Percentiles rank a stretch among this genome's conserved stretches.
Evolutionary conservation across 2,888 invertebrate species (phyloP).

Genomic region (Hyalella azteca): DNA sequence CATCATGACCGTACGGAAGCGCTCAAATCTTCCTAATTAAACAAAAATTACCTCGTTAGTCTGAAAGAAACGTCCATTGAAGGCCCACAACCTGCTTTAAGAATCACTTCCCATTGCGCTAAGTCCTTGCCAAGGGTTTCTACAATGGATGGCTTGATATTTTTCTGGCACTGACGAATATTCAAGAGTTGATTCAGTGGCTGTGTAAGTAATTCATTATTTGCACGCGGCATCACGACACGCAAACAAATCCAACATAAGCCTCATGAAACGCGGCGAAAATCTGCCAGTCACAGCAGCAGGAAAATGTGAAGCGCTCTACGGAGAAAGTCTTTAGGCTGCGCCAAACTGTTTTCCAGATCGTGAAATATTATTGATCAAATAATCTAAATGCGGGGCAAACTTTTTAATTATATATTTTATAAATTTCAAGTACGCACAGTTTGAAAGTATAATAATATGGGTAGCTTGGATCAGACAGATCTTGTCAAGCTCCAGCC

Average conservation of each 20-base stretch:
- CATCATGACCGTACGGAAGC: too few species aligned
- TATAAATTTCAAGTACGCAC: too few species aligned
- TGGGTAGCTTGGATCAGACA: too few species aligned
- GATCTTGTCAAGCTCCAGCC: too few species aligned
- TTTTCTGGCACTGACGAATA: background rate
- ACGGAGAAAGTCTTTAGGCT: conserved; percentile 6
- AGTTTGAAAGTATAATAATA: too few species aligned
- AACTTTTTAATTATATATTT: too few species aligned
- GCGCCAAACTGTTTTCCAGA: too few species aligned
- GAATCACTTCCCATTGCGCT: background rate
- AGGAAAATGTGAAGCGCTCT: background rate
- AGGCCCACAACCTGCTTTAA: background rate
- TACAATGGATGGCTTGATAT: background rate
- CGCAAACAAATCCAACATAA: background rate
- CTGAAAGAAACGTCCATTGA: background rate
- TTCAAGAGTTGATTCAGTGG: conserved; percentile 15
- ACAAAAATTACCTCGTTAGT: background rate
- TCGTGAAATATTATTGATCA: too few species aligned
- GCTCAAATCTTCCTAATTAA: background rate
- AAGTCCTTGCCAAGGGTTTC: background rate
- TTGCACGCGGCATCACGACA: conserved; percentile 5
- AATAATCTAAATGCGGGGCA: too few species aligned
- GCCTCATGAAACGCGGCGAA: too few species aligned
- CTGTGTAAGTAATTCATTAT: conserved; percentile 28
- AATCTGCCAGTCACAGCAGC: too few species aligned